Percentiles rank a stretch among this genome's conserved stretches.
phyloP scores from a whole-genome alignment of 2,113 vertebrate genomes.

The Gadus chalcogrammus region DNA sequence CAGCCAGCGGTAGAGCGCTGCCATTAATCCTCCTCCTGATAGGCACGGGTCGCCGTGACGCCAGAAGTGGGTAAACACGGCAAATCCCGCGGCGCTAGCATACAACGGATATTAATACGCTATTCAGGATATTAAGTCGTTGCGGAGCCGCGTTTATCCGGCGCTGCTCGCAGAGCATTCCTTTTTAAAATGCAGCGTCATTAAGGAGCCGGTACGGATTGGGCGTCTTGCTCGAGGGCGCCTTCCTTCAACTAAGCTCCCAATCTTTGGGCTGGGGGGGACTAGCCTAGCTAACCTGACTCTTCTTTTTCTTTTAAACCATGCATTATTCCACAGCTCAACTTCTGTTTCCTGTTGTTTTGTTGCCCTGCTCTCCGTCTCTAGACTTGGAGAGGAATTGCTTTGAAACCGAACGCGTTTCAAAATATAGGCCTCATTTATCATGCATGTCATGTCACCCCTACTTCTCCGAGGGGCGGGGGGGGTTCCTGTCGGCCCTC shows the following conservation, averaged over 20 bases:
- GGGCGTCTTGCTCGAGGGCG: too few relatives aligned
- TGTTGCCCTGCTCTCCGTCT: not conserved
- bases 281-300: too few relatives aligned
- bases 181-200: too few relatives aligned
- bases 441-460: not conserved
- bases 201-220: too few relatives aligned
- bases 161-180: too few relatives aligned
- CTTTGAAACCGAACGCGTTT: conserved; percentile 23
- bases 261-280: too few relatives aligned
- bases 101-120: conserved; percentile 17
- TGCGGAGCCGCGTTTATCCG: too few relatives aligned
- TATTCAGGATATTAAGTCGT: too few relatives aligned
- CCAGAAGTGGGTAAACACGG: conserved; percentile 35
- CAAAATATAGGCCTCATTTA: conserved; percentile 15
- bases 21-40: conserved; percentile 64
- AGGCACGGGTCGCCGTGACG: conserved; percentile 64
- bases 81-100: conserved; percentile 31
- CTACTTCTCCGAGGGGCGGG: too few relatives aligned
- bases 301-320: not conserved
- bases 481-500: not conserved
- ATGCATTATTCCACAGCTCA: conserved; percentile 20
- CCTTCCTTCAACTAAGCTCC: too few relatives aligned
- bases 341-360: not conserved
- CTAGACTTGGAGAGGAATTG: not conserved
- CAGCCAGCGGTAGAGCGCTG: conserved; percentile 28